Evolutionary conservation across 2,113 vertebrate genomes (phyloP).

Genomic region (Plestiodon gilberti): DNA sequence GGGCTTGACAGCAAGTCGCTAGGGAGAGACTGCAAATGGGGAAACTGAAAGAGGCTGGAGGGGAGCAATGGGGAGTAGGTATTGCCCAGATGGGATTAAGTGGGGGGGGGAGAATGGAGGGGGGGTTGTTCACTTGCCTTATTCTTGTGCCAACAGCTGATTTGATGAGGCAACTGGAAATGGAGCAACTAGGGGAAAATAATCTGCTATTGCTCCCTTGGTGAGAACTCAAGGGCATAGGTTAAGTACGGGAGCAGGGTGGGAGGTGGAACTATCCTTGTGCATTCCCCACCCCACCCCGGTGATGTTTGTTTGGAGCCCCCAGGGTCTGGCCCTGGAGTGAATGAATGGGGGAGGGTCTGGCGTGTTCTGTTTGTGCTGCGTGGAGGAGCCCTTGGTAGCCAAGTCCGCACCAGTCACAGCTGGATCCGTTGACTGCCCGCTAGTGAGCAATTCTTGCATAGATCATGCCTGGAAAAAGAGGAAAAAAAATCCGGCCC

Average conservation of each 20-base stretch:
- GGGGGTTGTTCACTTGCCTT: neutral
- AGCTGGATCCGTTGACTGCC: neutral
- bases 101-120: neutral
- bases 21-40: neutral
- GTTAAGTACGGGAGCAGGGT: neutral
- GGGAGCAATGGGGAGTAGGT: conserved; percentile 1
- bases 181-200: neutral
- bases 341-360: too few species aligned
- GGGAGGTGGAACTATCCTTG: neutral
- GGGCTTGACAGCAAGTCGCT: neutral
- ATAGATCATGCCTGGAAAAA: neutral
- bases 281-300: too few species aligned
- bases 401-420: neutral
- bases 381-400: neutral
- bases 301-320: neutral
- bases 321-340: neutral
- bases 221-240: neutral
- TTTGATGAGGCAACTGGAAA: rapidly evolving
- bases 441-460: rapidly evolving
- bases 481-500: neutral
- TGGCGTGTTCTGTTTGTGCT: too few species aligned
- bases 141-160: neutral
- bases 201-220: neutral
- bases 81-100: neutral
- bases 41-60: too few species aligned